Base-by-base conservation (phyloP, 2,888 invertebrate genomes). In the Coremacera marginata region DNA sequence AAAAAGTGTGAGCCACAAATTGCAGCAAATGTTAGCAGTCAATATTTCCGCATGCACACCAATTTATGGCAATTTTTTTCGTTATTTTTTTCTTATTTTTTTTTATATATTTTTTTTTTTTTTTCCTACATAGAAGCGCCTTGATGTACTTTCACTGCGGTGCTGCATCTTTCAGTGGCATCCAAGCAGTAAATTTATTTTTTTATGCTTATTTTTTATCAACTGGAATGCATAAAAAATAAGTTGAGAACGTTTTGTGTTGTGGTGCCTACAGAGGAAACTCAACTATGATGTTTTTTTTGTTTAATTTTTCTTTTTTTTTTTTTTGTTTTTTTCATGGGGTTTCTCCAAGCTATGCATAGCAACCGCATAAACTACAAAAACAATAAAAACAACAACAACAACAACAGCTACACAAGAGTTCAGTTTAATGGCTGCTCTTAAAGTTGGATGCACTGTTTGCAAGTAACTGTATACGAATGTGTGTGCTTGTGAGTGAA, bases 81-180 rank as follows among this genome's bases (percentile, higher is more conserved):
- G 44, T 0, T 11, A 3, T 44, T 44, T 44, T 44, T 44, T 44
- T 11, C 11, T 44, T 14, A 14, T 14, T 44, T 44, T 44, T 1
- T n/a, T n/a, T n/a, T n/a, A n/a, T n/a, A n/a, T n/a, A n/a, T 44
- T 14, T 2, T 14, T 44, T 44, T 44, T 1, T 44, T 44, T 44
- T 44, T 44, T 44, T 11, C 7, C 44, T 3, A 44, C 44, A 44
- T 44, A 44, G 44, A 9, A 5, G 27, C 60, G 60, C 60, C 14
- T 16, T 5, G 60, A 25, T 60, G 16, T 60, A 60, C 60, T 60
- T 60, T 60, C 60, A 60, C 60, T 60, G 25, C 27, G 60, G 60
- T 60, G 60, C 22, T 11, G 44, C 44, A 44, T 60, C 27, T 44
- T 44, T 44, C 44, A 44, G 44, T 60, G 25, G 60, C 27, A 27